These are phyloP conservation scores for Tipula vernalis DNA, from an alignment of 2,888 invertebrate genomes.

Conservation along the genomic window DNA sequence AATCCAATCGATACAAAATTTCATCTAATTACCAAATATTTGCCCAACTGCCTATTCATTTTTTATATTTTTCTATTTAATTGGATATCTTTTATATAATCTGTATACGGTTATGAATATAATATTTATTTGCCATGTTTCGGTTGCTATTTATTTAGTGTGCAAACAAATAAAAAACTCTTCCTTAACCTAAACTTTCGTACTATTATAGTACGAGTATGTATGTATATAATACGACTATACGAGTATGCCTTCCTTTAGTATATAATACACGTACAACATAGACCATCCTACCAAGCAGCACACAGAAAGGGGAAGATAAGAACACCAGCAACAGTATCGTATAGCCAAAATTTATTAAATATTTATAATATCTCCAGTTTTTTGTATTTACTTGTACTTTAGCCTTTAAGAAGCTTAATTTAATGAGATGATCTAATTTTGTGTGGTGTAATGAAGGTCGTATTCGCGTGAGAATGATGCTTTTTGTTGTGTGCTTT, in stretches of 20 bases:
- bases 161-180: background rate
- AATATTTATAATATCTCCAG: background rate
- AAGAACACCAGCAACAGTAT: background rate
- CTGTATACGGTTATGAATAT: background rate
- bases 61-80: background rate
- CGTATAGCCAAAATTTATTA: background rate
- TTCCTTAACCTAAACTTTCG: background rate
- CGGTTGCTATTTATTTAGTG: background rate
- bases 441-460: background rate
- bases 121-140: background rate
- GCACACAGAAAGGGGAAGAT: background rate
- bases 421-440: background rate
- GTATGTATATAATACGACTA: too few relatives aligned
- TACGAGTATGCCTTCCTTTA: too few relatives aligned
- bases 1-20: background rate
- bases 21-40: background rate
- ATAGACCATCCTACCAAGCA: background rate
- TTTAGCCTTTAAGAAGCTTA: conserved; percentile 4
- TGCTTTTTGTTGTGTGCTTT: background rate
- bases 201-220: background rate
- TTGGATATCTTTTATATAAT: background rate
- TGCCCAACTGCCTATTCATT: background rate
- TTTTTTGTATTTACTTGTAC: background rate
- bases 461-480: background rate
- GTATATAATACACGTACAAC: background rate